Base-by-base conservation (phyloP, 30 jellyfish, hydroid and myxozoan species). In the Turritopsis rubra region DNA sequence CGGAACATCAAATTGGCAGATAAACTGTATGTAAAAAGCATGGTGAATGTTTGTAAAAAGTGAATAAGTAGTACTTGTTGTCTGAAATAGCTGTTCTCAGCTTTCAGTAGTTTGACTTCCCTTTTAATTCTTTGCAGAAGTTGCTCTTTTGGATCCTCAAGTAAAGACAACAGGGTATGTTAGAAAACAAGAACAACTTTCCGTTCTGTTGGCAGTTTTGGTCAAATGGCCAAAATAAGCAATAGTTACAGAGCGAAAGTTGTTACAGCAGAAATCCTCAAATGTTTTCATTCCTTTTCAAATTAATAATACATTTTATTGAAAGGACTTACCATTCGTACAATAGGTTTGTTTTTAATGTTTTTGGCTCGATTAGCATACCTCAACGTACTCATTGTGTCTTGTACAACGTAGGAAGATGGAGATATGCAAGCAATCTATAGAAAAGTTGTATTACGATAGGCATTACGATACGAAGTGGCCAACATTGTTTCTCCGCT, bases 371-470 rank as follows among this genome's bases (percentile, higher is more conserved):
- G 85, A 83, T 94, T 94, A 52, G 99, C 99, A 71, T 94, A 94
- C 31, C 99, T 70, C 72, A 94, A 84, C 19, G 99, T 94, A 74
- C 87, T 94, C 70, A 94, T 54, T 26, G 99, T 88, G 83, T 94
- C 99, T 52, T 89, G 97, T 29, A 87, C 76, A 1, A 87, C 91
- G 53, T 83, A 54, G n/a, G 94, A 75, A 0, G 99, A 87, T 30
- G 99, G 99, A 9, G 99, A 94, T 24, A 94, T 77, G 75, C 99
- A 94, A 22, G 99, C 99, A 26, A 94, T 89, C 99, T 94, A 80
- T 21, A 80, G 53, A n/a, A 60, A 16, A 80, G 7, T 7, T 22
- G 13, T 54, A 24, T n/a, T 29, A 72, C 20, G 20, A 25, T n/a
- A 21, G 24, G 71, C 53, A 74, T 16, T 16, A 30, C 9, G 8